A percentile compares a stretch with the other conserved stretches of the same genome.
Conservation (phyloP, 2,888 invertebrate genomes). For the Synergus laeviventris region DNA sequence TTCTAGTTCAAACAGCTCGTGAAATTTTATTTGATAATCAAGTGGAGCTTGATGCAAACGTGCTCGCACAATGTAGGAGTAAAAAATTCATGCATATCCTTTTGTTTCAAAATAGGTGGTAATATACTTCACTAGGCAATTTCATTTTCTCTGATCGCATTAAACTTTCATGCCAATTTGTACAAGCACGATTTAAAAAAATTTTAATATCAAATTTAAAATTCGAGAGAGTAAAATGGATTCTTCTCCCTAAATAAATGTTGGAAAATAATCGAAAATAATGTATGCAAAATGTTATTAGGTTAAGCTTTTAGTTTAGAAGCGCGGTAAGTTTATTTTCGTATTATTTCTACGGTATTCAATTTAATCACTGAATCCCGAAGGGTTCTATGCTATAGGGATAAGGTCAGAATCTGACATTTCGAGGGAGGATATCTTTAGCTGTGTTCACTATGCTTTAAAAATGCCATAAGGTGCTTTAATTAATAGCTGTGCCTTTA, state of each 20-base stretch:
- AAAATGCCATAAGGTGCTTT: conserved; percentile 54
- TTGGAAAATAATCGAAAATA: neutral
- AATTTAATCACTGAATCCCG: conserved; percentile 51
- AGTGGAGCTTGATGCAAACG: conserved; percentile 1
- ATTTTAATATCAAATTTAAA: too few relatives aligned
- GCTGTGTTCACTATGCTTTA: conserved; percentile 49
- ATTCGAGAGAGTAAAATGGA: too few relatives aligned
- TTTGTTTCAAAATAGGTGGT: conserved; percentile 17
- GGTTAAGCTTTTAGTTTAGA: neutral
- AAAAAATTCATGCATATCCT: conserved; percentile 20
- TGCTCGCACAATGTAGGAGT: conserved; percentile 2
- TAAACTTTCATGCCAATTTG: conserved; percentile 1
- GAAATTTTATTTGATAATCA: conserved; percentile 4
- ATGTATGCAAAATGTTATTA: neutral
- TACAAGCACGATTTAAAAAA: neutral
- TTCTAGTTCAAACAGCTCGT: neutral
- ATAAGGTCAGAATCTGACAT: conserved; percentile 55
- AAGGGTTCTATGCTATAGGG: conserved; percentile 43
- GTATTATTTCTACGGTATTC: neutral
- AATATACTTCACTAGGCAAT: conserved; percentile 1
- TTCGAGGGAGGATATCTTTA: conserved; percentile 45
- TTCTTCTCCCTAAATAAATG: too few relatives aligned
- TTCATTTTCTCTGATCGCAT: conserved; percentile 24
- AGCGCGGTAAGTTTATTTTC: neutral
- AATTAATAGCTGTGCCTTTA: conserved; percentile 47